phyloP scores from a whole-genome alignment of 1,140 invertebrate genomes.

The Nylanderia fulva region DNA sequence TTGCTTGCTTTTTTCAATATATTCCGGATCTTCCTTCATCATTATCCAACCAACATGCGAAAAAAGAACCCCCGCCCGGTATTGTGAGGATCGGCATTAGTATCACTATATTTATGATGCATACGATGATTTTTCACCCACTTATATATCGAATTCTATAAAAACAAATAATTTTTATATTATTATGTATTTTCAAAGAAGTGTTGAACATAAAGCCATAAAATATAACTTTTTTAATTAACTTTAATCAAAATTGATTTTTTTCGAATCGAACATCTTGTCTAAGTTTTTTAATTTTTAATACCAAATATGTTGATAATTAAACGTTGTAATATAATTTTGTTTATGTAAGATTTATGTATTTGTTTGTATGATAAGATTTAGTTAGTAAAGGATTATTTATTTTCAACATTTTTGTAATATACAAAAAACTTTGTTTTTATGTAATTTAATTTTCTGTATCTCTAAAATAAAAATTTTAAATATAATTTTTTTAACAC shows the following conservation, averaged over 20 bases:
- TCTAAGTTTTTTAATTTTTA: neutral
- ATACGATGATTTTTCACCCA: slow-evolving; percentile 43
- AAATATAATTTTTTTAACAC: too few species aligned
- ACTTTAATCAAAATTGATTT: neutral
- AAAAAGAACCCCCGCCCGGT: slow-evolving; percentile 35
- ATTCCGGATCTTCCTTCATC: slow-evolving; percentile 57
- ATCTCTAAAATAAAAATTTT: too few species aligned
- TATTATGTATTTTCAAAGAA: too few species aligned
- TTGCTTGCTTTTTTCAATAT: slow-evolving; percentile 18
- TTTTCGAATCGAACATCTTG: neutral
- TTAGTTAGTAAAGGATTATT: neutral
- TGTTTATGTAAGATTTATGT: too few species aligned
- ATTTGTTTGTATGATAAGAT: too few species aligned
- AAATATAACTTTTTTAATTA: neutral
- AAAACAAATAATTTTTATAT: neutral
- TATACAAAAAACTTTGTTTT: neutral
- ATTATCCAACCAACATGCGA: slow-evolving; percentile 44
- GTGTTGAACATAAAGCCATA: neutral
- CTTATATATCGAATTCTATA: neutral
- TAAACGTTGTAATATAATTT: too few species aligned
- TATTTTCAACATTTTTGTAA: neutral
- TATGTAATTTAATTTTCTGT: neutral
- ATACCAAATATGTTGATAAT: too few species aligned
- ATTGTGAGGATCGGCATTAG: slow-evolving; percentile 57
- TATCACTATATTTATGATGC: slow-evolving; percentile 53